Conservation (phyloP, 2,797 vertebrate genomes). For the Okamejei kenojei region DNA sequence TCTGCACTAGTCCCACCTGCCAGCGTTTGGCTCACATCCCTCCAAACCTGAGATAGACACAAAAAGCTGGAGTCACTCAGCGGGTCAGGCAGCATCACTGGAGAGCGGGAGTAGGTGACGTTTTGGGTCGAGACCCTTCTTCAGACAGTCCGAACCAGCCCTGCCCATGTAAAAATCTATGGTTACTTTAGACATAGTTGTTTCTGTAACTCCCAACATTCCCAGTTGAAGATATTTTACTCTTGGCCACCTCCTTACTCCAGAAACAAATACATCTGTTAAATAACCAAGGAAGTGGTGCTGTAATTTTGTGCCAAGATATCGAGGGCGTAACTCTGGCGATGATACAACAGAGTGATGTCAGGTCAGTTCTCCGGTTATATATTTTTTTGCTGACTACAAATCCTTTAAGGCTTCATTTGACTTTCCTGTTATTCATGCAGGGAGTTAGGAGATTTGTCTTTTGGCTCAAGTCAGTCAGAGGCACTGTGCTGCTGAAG, state of each 20-base stretch:
- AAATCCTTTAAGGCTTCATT: background rate
- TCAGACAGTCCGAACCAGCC: too few species aligned
- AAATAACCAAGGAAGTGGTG: background rate
- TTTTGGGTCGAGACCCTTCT: too few species aligned
- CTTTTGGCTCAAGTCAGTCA: background rate
- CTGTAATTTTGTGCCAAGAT: background rate
- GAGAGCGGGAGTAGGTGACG: too few species aligned
- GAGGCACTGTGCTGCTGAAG: too few species aligned
- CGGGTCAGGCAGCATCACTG: too few species aligned
- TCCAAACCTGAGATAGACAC: too few species aligned
- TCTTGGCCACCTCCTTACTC: background rate
- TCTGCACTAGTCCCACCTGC: too few species aligned
- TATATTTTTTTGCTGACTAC: background rate
- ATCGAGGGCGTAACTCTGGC: background rate
- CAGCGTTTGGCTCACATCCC: too few species aligned
- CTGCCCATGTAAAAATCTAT: too few species aligned
- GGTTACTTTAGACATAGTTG: background rate
- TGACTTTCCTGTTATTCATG: background rate
- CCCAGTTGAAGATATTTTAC: background rate
- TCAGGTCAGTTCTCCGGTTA: background rate
- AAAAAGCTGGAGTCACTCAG: too few species aligned
- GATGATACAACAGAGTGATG: background rate
- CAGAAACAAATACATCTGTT: background rate
- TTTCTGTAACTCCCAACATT: background rate
- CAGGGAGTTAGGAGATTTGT: background rate